Percentiles rank a stretch among this genome's conserved stretches.
Conservation (phyloP, 2,797 vertebrate species). For the Leptodactylus fallax region DNA sequence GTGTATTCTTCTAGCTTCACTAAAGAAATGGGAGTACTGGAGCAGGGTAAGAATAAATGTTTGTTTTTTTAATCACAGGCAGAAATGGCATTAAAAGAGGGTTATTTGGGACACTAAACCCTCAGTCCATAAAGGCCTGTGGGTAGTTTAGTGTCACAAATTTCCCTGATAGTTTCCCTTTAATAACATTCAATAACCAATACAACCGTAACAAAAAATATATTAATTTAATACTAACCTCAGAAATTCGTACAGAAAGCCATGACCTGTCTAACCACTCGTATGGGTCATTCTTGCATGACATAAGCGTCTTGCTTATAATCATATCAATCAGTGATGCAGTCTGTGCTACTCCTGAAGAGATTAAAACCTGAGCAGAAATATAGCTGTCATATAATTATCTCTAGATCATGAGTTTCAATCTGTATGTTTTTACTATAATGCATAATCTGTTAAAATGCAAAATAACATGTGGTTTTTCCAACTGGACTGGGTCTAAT, state of each 20-base stretch:
- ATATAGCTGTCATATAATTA: neutral
- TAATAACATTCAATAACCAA: too few relatives aligned
- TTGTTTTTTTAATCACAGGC: too few relatives aligned
- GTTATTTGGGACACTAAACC: too few relatives aligned
- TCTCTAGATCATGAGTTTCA: neutral
- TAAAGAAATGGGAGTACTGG: too few relatives aligned
- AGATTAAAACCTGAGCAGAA: conserved; percentile 82
- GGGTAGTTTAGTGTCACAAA: too few relatives aligned
- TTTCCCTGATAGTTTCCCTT: too few relatives aligned
- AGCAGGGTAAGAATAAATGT: too few relatives aligned
- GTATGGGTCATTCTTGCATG: conserved; percentile 76
- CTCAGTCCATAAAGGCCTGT: too few relatives aligned
- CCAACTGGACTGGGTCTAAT: neutral
- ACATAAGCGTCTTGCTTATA: conserved; percentile 82
- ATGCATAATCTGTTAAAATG: neutral
- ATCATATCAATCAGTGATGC: conserved; percentile 83
- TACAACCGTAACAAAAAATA: neutral
- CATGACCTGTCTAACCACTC: conserved; percentile 86
- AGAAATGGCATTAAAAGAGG: too few relatives aligned
- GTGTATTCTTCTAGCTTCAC: too few relatives aligned
- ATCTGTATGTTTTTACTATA: neutral
- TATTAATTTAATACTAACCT: conserved; percentile 76
- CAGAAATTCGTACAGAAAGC: conserved; percentile 82
- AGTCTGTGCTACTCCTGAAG: conserved; percentile 79
- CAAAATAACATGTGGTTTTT: neutral